A percentile compares a stretch with the other conserved stretches of the same genome.
phyloP scores from a whole-genome alignment of 2,113 vertebrate genomes.

The Sinocyclocheilus anshuiensis region DNA sequence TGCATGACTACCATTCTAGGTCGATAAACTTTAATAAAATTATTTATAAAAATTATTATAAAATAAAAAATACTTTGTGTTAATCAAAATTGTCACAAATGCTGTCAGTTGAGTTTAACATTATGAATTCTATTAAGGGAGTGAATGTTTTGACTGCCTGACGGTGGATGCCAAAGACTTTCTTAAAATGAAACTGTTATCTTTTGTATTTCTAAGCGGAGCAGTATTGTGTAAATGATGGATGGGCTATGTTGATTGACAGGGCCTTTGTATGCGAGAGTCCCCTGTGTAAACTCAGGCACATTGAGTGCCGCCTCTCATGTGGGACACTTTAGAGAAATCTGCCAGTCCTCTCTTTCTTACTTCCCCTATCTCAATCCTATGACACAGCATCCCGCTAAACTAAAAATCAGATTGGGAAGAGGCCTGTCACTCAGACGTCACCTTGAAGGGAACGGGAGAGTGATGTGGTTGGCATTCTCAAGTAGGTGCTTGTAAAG shows the following conservation, averaged over 20 bases:
- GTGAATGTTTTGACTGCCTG: background rate
- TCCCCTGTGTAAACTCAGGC: slow-evolving; percentile 11
- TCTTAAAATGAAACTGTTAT: background rate
- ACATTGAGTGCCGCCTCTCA: background rate
- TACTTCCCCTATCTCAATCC: background rate
- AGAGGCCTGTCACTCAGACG: slow-evolving; percentile 36
- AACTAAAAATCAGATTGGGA: slow-evolving; percentile 4
- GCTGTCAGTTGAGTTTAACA: background rate
- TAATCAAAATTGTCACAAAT: background rate
- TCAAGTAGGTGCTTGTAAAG: background rate
- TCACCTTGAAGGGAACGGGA: background rate
- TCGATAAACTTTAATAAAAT: background rate
- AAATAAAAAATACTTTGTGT: background rate
- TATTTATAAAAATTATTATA: no score
- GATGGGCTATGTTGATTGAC: slow-evolving; percentile 22
- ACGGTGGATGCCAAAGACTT: background rate
- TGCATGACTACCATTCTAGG: background rate
- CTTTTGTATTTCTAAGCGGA: background rate
- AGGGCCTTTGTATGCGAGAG: background rate
- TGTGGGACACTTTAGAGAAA: background rate
- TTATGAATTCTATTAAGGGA: background rate
- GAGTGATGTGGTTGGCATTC: background rate
- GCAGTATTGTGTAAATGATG: background rate
- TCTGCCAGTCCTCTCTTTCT: slow-evolving; percentile 2
- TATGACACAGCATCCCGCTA: no score